Evolutionary conservation across 2,888 invertebrate species (phyloP).

Genomic region (Teinopalpus imperialis): DNA sequence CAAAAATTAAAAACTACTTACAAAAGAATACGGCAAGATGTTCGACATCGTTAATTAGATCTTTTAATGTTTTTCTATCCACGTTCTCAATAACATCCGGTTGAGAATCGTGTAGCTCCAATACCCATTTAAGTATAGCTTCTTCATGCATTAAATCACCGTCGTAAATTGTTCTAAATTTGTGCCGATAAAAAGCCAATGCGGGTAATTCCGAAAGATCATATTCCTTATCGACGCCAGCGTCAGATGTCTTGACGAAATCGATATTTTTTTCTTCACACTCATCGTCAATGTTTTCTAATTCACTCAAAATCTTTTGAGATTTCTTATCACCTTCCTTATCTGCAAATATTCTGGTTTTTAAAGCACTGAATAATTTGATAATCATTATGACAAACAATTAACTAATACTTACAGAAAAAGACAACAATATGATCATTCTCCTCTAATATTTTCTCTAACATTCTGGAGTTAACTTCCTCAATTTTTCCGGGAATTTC

Average conservation of each 20-base stretch:
- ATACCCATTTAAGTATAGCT: constrained; percentile 93
- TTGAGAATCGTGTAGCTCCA: constrained; percentile 90
- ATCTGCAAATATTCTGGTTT: constrained; percentile 75
- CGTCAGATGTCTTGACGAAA: constrained; percentile 95
- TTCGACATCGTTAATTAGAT: constrained; percentile 93
- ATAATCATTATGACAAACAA: background rate
- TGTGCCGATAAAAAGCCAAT: constrained; percentile 92
- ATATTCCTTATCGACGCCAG: constrained; percentile 93
- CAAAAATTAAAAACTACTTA: too few species aligned
- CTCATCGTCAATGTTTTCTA: constrained; percentile 96
- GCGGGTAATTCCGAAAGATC: constrained; percentile 91
- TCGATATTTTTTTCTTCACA: constrained; percentile 95
- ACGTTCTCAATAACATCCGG: constrained; percentile 96
- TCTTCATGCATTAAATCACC: constrained; percentile 97
- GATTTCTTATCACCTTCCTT: constrained; percentile 95
- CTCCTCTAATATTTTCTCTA: constrained; percentile 93
- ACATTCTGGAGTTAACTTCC: constrained; percentile 94
- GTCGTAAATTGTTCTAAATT: constrained; percentile 93
- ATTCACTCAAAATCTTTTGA: constrained; percentile 92
- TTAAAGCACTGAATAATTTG: background rate
- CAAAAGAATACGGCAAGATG: constrained; percentile 96
- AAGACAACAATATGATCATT: constrained; percentile 95
- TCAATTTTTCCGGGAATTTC: constrained; percentile 96
- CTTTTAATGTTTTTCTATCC: constrained; percentile 93
- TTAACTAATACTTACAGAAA: constrained; percentile 93